Percentiles rank a stretch among this genome's conserved stretches.
Evolutionary conservation across 2,113 vertebrate species (phyloP).

Genomic region (Galeopterus variegatus): DNA sequence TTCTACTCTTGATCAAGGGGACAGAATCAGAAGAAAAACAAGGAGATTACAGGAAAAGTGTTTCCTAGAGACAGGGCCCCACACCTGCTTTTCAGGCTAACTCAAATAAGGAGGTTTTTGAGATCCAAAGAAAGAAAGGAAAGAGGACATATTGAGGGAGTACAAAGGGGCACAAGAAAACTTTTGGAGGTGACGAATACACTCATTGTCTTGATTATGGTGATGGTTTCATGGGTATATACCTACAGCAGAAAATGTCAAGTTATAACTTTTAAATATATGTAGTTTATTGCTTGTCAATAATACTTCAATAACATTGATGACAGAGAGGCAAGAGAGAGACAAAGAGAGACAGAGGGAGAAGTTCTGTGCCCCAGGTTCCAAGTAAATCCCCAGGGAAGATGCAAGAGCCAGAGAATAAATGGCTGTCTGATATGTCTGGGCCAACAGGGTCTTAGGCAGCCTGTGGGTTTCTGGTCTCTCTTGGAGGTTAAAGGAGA

Average conservation of each 20-base stretch:
- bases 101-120: not conserved
- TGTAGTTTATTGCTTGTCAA: not conserved
- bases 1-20: not conserved
- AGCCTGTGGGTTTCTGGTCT: not conserved
- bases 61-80: not conserved
- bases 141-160: not conserved
- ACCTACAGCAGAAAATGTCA: not conserved
- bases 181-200: not conserved
- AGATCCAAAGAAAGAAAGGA: not conserved
- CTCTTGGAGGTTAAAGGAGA: not conserved
- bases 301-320: not conserved
- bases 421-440: not conserved
- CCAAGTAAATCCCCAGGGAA: not conserved
- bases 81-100: not conserved
- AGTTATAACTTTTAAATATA: not conserved
- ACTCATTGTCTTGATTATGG: not conserved
- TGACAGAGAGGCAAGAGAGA: not conserved
- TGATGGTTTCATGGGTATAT: not conserved
- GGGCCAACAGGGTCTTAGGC: not conserved
- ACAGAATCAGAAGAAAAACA: not conserved
- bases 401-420: not conserved
- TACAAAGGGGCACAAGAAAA: not conserved
- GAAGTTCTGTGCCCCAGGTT: not conserved
- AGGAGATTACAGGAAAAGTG: accelerated
- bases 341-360: not conserved